Base-by-base conservation (phyloP, 1,140 invertebrate species). In the Drosophila sulfurigaster region DNA sequence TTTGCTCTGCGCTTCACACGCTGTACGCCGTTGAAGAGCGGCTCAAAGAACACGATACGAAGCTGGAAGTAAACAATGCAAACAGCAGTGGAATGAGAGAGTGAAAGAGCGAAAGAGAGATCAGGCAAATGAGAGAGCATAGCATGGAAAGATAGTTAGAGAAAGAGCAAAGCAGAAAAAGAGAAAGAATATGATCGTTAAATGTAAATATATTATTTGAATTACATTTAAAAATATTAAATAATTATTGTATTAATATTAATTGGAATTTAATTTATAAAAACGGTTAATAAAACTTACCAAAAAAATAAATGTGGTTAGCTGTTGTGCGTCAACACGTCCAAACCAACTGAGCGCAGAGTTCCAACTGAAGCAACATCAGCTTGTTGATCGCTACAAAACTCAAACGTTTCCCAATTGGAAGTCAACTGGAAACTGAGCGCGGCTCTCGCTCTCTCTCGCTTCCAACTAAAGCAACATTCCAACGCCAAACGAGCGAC, bases 341-440 rank as follows among this genome's bases (percentile, higher is more conserved):
- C 90, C 54, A 63, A 63, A 56, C 71, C 77, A 75, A 73, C 66
- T 79, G 76, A 82, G 76, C 58, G 78, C 82, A 57, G 48, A 74
- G 30, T 83, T 83, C 68, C 72, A 91, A 91, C 90, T 91, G 70
- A 90, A 81, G 65, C 62, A 69, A 8, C 30, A 16, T 10, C 56
- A 25, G 58, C 66, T 59, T 49, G 15, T 54, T 51, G 43, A 57
- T 68, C 77, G n/a, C 59, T 46, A 46, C 62, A 30, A 10, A n/a
- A 25, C 3, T 46, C 20, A 51, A 10, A 41, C 13, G 45, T 54
- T 5, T 79, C 66, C 79, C 82, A 79, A 76, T 81, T 85, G 67
- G 65, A 69, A 57, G 3, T 13, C 11, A 16, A 28, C 10, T 82
- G 81, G 80, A 79, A 76, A 7, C 15, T 32, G 15, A 15, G 5